Evolutionary conservation across 2,797 vertebrate species (phyloP).

Genomic region (Etheostoma perlongum): DNA sequence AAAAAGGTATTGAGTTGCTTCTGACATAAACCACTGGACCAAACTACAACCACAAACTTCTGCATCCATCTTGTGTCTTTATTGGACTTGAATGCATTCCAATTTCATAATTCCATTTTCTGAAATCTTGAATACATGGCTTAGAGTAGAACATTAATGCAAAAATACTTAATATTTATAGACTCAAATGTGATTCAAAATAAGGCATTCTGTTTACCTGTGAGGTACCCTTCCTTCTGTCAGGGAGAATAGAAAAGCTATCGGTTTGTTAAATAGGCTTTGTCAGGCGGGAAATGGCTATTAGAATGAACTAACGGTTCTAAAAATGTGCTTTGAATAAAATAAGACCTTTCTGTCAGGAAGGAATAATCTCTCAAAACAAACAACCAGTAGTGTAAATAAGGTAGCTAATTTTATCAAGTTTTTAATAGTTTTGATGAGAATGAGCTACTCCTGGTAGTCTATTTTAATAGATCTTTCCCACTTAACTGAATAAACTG

Average conservation of each 20-base stretch:
- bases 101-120: background rate
- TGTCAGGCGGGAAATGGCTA: slow-evolving; percentile 19
- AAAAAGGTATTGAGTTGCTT: background rate
- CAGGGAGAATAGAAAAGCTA: slow-evolving; percentile 3
- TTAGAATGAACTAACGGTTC: slow-evolving; percentile 26
- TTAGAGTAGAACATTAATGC: background rate
- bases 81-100: background rate
- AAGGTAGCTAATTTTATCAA: slow-evolving; percentile 1
- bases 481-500: slow-evolving; percentile 16
- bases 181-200: slow-evolving; percentile 7
- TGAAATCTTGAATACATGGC: background rate
- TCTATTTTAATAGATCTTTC: slow-evolving; percentile 4
- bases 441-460: background rate
- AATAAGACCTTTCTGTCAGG: slow-evolving; percentile 6
- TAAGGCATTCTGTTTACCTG: slow-evolving; percentile 4
- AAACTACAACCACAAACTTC: background rate
- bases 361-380: slow-evolving; percentile 7
- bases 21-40: background rate
- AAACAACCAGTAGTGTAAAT: slow-evolving; percentile 7
- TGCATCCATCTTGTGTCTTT: background rate
- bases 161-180: background rate
- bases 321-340: slow-evolving; percentile 22
- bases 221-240: background rate
- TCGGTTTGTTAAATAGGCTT: slow-evolving; percentile 8
- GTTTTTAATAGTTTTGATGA: slow-evolving; percentile 9